Conservation (phyloP, 2,888 invertebrate species). For the Microdon myrmicae region DNA sequence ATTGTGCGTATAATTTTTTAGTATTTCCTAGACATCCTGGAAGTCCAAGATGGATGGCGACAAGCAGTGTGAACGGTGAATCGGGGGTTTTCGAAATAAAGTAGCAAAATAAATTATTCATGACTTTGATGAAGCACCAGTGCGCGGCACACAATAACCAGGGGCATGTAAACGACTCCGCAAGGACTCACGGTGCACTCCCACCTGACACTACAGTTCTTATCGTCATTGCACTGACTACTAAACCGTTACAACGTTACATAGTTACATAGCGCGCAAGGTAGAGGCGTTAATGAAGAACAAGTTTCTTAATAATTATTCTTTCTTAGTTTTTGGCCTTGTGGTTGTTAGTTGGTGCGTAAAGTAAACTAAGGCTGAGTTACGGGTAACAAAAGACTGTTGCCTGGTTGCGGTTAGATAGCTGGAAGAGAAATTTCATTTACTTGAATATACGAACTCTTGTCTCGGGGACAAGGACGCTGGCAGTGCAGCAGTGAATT, state of each 20-base stretch:
- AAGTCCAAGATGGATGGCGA: too few relatives aligned
- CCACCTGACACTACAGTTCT: slow-evolving; percentile 1
- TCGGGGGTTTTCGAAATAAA: too few relatives aligned
- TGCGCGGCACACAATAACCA: slow-evolving; percentile 42
- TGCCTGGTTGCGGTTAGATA: slow-evolving; percentile 42
- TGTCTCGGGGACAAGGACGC: too few relatives aligned
- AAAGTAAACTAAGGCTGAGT: slow-evolving; percentile 12
- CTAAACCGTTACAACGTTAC: slow-evolving; percentile 12
- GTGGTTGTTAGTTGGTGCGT: slow-evolving; percentile 41
- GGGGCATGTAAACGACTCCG: slow-evolving; percentile 25
- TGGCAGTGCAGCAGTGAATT: slow-evolving; percentile 2
- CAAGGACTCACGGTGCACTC: slow-evolving; percentile 22
- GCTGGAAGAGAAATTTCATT: slow-evolving; percentile 44
- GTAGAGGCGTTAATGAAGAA: slow-evolving; percentile 29
- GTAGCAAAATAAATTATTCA: slow-evolving; percentile 47
- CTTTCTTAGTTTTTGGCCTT: slow-evolving; percentile 13
- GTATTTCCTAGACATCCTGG: too few relatives aligned
- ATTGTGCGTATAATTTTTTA: too few relatives aligned
- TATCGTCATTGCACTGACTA: slow-evolving; percentile 39
- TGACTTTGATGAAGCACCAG: slow-evolving; percentile 48
- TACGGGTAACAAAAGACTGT: slow-evolving; percentile 1
- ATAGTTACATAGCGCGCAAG: background rate
- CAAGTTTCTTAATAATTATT: slow-evolving; percentile 49
- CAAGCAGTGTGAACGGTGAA: too few relatives aligned
- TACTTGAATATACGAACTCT: slow-evolving; percentile 22